Base-by-base conservation (phyloP, 2,888 invertebrate genomes). In the Ichneumon xanthorius region DNA sequence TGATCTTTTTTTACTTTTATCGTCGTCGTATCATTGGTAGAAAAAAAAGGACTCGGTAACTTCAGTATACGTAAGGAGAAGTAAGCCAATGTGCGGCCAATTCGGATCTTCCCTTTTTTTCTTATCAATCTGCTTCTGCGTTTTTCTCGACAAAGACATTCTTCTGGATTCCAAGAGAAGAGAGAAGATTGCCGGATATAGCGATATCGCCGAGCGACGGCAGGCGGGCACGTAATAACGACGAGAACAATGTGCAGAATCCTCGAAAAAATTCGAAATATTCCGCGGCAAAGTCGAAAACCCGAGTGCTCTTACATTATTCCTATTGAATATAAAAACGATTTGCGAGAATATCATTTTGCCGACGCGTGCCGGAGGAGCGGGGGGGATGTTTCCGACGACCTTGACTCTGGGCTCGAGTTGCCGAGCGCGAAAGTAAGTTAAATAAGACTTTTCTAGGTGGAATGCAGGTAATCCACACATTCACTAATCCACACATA, bases 331-430 rank as follows among this genome's bases (percentile, higher is more conserved):
- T 83, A 83, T 73, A 80, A 80, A 86, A 83, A 61, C 76, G 82
- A 86, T 86, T 82, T 86, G 80, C 48, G 61, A 77, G 68, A 83
- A 83, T 83, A 80, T 86, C 73, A 67, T 77, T 82, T 86, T 82
- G 72, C 77, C 73, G 68, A 55, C 26, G 33, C 53, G 80, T 40
- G 48, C n/a, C 53, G 53, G 33, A 70, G 30, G 37, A 30, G 22
- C 4, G 26, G 1, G 2, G 61, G 61, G 33, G 45, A 58, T 16
- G 7, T 65, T 65, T 37, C 50, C 68, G 67, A 33, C 53, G 71
- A 76, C 82, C 73, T 80, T 83, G 72, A 80, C 68, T 63, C 50
- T 61, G 14, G 19, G 16, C 61, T 16, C n/a, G 30, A 30, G 16
- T 33, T 22, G n/a, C 30, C 4, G 30, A 14, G 61, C 9, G 30